Percentiles rank a stretch among this genome's conserved stretches.
phyloP scores from a whole-genome alignment of 2,113 vertebrate genomes.

The Scytalopus superciliaris region DNA sequence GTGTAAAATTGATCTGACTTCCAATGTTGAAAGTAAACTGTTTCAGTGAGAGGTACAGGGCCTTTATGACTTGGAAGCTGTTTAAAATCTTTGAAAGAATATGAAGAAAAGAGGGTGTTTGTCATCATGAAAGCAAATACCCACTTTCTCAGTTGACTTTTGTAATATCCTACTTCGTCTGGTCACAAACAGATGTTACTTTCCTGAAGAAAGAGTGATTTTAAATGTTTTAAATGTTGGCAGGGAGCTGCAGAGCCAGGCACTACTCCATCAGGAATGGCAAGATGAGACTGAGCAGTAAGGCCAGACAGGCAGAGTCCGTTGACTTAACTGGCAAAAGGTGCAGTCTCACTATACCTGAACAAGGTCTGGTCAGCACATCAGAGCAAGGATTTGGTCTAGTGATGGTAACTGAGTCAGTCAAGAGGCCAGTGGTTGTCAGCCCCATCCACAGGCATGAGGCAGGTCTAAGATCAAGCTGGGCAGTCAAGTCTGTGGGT shows the following conservation, averaged over 20 bases:
- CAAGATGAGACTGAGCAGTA: neutral
- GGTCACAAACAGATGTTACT: neutral
- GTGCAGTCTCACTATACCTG: no score
- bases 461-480: neutral
- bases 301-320: neutral
- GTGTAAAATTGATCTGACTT: neutral
- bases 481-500: neutral
- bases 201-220: neutral
- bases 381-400: neutral
- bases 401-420: neutral
- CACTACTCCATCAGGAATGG: neutral
- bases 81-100: neutral
- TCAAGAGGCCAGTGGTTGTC: neutral
- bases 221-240: neutral
- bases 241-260: neutral
- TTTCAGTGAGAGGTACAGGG: neutral
- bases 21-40: neutral
- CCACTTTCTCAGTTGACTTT: neutral
- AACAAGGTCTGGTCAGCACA: neutral
- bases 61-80: neutral
- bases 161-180: neutral
- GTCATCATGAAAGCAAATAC: neutral
- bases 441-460: neutral
- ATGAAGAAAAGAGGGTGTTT: neutral
- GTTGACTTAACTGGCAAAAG: neutral